Evolutionary conservation across 1,140 invertebrate genomes (phyloP).

Genomic region (Zaprionus taronus): DNA sequence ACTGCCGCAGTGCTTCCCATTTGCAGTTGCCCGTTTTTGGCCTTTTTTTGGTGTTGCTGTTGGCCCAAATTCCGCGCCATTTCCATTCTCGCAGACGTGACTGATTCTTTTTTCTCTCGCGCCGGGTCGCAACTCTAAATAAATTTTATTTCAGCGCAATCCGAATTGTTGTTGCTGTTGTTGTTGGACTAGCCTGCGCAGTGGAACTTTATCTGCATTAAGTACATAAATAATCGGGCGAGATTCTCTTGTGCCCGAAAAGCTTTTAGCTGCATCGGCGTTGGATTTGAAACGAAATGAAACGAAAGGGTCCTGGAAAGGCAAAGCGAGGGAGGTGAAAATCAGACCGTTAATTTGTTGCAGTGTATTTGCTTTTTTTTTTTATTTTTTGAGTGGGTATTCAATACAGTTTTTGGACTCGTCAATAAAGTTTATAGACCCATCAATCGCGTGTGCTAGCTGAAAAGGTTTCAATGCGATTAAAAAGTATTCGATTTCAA

Average conservation of each 20-base stretch:
- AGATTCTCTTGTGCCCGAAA: conserved; percentile 29
- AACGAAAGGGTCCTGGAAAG: not conserved
- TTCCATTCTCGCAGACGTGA: conserved; percentile 70
- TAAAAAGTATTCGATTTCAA: not conserved
- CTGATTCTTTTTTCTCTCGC: conserved; percentile 52
- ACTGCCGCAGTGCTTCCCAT: conserved; percentile 17
- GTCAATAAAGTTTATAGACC: conserved; percentile 31
- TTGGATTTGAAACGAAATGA: conserved; percentile 12
- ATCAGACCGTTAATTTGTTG: conserved; percentile 41
- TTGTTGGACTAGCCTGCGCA: conserved; percentile 37
- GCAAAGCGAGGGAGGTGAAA: not conserved
- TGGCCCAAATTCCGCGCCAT: conserved; percentile 64
- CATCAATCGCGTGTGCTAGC: conserved; percentile 6
- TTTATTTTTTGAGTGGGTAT: conserved; percentile 15
- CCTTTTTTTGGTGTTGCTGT: conserved; percentile 5
- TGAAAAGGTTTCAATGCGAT: conserved; percentile 6
- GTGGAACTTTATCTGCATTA: conserved; percentile 73
- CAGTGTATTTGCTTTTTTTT: conserved; percentile 33
- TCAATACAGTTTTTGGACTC: conserved; percentile 6
- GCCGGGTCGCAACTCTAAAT: conserved; percentile 51
- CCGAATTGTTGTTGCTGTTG: not conserved
- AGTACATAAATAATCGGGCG: conserved; percentile 66
- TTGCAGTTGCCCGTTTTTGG: conserved; percentile 29
- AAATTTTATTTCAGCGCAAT: conserved; percentile 60
- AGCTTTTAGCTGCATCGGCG: conserved; percentile 59